Conservation (phyloP, 2,797 vertebrate genomes). For the Cygnus olor region DNA sequence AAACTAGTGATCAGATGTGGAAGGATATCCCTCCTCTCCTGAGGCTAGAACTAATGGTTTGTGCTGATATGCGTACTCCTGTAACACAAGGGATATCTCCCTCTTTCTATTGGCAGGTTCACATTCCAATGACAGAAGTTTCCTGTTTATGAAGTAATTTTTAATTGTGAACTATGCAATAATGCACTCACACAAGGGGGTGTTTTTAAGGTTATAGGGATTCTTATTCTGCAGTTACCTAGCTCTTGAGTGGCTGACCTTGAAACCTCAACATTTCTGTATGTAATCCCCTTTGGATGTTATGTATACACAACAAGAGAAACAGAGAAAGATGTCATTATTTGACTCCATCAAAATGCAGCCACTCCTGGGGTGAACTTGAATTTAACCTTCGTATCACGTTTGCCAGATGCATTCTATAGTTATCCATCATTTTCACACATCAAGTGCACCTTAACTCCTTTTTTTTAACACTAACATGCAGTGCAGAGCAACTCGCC, state of each 20-base stretch:
- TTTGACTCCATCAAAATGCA: background rate
- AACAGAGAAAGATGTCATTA: background rate
- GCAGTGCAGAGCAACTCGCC: background rate
- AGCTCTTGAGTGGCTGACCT: background rate
- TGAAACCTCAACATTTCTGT: background rate
- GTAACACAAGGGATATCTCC: background rate
- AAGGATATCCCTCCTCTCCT: background rate
- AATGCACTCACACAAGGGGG: background rate
- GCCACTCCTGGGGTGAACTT: background rate
- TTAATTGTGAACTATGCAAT: background rate
- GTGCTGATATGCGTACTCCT: rapidly evolving
- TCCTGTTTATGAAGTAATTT: background rate
- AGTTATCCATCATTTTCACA: conserved; percentile 11
- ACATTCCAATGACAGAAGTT: background rate
- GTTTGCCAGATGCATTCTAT: background rate
- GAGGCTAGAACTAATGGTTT: background rate
- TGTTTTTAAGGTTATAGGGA: background rate
- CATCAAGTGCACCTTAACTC: background rate
- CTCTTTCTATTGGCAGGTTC: background rate
- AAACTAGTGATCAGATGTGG: rapidly evolving
- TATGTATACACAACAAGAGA: background rate
- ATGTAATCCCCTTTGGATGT: background rate
- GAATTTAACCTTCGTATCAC: background rate
- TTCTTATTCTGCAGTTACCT: background rate
- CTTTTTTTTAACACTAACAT: conserved; percentile 19